A percentile compares a stretch with the other conserved stretches of the same genome.
Evolutionary conservation across 2,797 vertebrate species (phyloP).

Genomic region (Neoniphon sammara): DNA sequence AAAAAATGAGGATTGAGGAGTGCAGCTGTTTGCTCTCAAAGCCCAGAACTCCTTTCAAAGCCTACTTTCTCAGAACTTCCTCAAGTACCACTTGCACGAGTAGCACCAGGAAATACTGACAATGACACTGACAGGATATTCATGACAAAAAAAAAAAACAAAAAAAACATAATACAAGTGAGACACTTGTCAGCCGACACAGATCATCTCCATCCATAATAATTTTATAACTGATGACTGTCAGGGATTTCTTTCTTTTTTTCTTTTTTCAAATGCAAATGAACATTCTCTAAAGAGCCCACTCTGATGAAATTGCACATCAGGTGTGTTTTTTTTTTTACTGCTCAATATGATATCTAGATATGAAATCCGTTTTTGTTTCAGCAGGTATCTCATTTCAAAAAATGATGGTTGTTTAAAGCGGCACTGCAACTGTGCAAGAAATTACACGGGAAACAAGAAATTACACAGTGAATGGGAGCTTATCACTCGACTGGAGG

Average conservation of each 20-base stretch:
- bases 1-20: slow-evolving; percentile 66
- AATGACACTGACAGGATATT: slow-evolving; percentile 74
- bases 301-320: slow-evolving; percentile 38
- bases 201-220: slow-evolving; percentile 56
- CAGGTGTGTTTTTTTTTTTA: slow-evolving; percentile 52
- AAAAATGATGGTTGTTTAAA: slow-evolving; percentile 5
- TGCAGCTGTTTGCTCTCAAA: slow-evolving; percentile 84
- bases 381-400: slow-evolving; percentile 28
- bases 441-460: neutral
- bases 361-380: slow-evolving; percentile 9
- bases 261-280: slow-evolving; percentile 46
- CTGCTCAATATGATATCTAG: slow-evolving; percentile 39
- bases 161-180: slow-evolving; percentile 34
- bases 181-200: slow-evolving; percentile 58
- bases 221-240: slow-evolving; percentile 46
- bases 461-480: slow-evolving; percentile 45
- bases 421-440: slow-evolving; percentile 38
- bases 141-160: slow-evolving; percentile 54
- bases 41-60: slow-evolving; percentile 66
- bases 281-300: slow-evolving; percentile 59
- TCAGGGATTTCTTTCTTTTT: slow-evolving; percentile 27
- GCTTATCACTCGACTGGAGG: slow-evolving; percentile 34
- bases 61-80: slow-evolving; percentile 78
- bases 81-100: slow-evolving; percentile 77
- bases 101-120: slow-evolving; percentile 77